Base-by-base conservation (phyloP, 2,797 vertebrate species). In the Liparis tanakae region DNA sequence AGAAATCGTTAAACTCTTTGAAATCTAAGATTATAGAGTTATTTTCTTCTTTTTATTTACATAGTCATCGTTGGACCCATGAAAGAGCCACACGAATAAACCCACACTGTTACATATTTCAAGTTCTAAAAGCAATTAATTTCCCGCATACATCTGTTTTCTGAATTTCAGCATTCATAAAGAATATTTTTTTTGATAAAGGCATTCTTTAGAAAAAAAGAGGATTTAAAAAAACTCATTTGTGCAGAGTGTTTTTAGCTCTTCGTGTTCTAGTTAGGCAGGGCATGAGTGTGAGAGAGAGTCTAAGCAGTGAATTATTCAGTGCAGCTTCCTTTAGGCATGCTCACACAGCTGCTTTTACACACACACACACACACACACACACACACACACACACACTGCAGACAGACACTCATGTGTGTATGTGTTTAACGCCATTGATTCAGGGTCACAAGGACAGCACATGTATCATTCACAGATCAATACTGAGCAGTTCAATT, bases 261-360 rank as follows among this genome's bases (percentile, higher is more conserved):
- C 83, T 86, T 66, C 67, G 64, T 88, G 87, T 87, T 89, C 87
- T 89, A 90, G 87, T 93, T 94, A 89, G 75, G 57, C 72, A 65
- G 55, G 48, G 67, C 76, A 82, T 74, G 70, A 89, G 80, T 79
- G 82, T 87, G 81, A 86, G 87, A 78, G 78, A 50, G 76, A 89
- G 83, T 87, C 78, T 83, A 58, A 79, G 81, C 83, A 70, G 86
- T 94, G 84, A 94, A 94, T 95, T 88, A 94, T 93, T 94, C 84
- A 92, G 74, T 54, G 81, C 76, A 60, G 82, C 79, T 88, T 90
- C 80, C 84, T 89, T 86, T 77, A 82, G 87, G 75, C 86, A 39
- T 67, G 76, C 78, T 73, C 75, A 66, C 82, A 70, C 74, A 76
- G 70, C 65, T 44, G 75, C 76, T 88, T 85, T 80, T 33, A 72